These are phyloP conservation scores for Barypeithes pellucidus DNA, from an alignment of 2,888 invertebrate species.

Conservation along the genomic window DNA sequence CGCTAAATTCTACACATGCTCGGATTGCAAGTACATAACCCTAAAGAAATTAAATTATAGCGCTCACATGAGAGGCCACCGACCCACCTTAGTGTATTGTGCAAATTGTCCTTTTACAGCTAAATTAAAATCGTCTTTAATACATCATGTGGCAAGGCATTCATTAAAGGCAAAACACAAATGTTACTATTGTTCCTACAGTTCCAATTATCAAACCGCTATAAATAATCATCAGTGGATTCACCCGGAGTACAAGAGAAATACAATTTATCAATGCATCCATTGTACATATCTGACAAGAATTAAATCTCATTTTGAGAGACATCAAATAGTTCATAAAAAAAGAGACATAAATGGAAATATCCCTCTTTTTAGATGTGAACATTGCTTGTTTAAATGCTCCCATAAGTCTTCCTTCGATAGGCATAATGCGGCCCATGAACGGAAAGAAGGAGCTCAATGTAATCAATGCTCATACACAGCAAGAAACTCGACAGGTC, in stretches of 20 bases:
- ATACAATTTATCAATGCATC: slow-evolving; percentile 16
- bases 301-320: slow-evolving; percentile 10
- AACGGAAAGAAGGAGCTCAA: not conserved
- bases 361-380: not conserved
- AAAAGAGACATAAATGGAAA: not conserved
- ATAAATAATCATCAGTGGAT: slow-evolving; percentile 8
- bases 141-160: not conserved
- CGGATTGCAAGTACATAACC: not conserved
- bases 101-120: slow-evolving; percentile 12
- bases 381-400: not conserved
- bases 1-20: not conserved
- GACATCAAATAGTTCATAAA: not conserved
- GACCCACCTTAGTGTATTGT: not conserved
- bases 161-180: not conserved
- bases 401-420: slow-evolving; percentile 17
- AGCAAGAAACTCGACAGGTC: not conserved
- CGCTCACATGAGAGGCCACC: not conserved
- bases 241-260: slow-evolving; percentile 4
- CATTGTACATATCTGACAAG: slow-evolving; percentile 1
- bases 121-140: not conserved
- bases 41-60: not conserved
- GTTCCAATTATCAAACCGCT: not conserved
- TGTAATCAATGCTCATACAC: slow-evolving; percentile 11
- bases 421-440: slow-evolving; percentile 2
- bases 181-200: slow-evolving; percentile 8